phyloP scores from a whole-genome alignment of 2,113 vertebrate species.

The Pterocles orientalis region DNA sequence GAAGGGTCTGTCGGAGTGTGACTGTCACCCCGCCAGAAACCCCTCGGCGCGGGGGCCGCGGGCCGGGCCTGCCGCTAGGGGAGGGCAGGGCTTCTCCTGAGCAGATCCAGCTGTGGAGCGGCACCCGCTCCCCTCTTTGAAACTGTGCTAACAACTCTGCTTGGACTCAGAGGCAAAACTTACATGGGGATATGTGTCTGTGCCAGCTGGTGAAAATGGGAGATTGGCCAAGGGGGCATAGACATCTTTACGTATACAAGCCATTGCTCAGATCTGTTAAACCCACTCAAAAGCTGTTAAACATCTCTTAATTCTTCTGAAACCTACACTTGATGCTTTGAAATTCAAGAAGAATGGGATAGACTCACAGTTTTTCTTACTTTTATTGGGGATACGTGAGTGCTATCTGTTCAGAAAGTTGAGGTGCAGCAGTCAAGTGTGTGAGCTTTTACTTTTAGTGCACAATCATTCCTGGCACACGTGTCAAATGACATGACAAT shows the following conservation, averaged over 20 bases:
- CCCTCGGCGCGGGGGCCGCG: neutral
- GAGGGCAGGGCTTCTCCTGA: conserved; percentile 31
- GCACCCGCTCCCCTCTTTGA: neutral
- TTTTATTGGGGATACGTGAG: conserved; percentile 33
- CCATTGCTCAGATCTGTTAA: neutral
- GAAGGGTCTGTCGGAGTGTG: neutral
- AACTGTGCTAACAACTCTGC: conserved; percentile 1
- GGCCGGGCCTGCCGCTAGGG: neutral
- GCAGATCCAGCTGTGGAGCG: conserved; percentile 9
- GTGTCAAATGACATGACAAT: neutral
- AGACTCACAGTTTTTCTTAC: conserved; percentile 16
- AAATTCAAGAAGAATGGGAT: neutral
- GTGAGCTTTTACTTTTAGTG: neutral
- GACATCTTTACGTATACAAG: neutral
- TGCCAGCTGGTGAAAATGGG: conserved; percentile 37
- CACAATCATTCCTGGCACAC: neutral
- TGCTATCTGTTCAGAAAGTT: neutral
- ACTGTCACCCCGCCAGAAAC: neutral
- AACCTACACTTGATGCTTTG: neutral
- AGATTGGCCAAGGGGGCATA: neutral
- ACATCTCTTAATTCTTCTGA: neutral
- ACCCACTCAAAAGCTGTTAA: conserved; percentile 9
- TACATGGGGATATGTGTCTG: conserved; percentile 24
- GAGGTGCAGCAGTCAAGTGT: neutral
- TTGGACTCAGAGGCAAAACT: conserved; percentile 33